Evolutionary conservation across 2,113 vertebrate genomes (phyloP).

Genomic region (Podarcis muralis): DNA sequence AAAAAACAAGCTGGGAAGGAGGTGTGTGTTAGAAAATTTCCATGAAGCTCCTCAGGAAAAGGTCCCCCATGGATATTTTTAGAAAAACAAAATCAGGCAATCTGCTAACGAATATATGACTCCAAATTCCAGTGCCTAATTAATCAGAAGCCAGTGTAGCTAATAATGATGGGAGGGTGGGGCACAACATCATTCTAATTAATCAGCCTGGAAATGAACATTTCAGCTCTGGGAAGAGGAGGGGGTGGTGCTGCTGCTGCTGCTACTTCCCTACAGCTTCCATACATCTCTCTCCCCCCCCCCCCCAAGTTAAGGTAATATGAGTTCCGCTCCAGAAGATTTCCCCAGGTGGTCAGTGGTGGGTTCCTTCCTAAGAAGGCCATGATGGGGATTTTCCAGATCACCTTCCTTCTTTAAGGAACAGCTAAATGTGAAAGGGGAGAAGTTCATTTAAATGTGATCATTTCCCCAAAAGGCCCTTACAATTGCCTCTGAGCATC

Average conservation of each 20-base stretch:
- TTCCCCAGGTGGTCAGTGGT: background rate
- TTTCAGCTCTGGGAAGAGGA: too few relatives aligned
- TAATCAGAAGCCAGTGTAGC: background rate
- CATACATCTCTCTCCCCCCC: background rate
- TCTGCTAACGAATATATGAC: slow-evolving; percentile 7
- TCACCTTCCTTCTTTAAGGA: background rate
- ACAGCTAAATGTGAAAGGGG: background rate
- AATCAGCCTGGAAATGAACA: background rate
- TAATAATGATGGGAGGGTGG: background rate
- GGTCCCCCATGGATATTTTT: background rate
- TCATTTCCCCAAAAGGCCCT: background rate
- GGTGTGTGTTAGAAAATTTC: background rate
- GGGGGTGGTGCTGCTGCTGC: too few relatives aligned
- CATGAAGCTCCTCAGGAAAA: background rate
- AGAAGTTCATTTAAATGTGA: background rate
- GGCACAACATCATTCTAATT: background rate
- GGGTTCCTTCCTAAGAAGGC: background rate
- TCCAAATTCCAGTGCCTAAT: slow-evolving; percentile 15
- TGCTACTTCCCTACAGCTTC: background rate
- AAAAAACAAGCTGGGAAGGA: background rate
- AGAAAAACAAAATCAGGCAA: slow-evolving; percentile 14
- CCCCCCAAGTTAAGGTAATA: background rate
- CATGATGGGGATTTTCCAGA: background rate
- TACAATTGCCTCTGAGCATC: background rate
- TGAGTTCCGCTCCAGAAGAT: background rate